A percentile compares a stretch with the other conserved stretches of the same genome.
Evolutionary conservation across 2,113 vertebrate genomes (phyloP).

Genomic region (Neopipo cinnamomea): DNA sequence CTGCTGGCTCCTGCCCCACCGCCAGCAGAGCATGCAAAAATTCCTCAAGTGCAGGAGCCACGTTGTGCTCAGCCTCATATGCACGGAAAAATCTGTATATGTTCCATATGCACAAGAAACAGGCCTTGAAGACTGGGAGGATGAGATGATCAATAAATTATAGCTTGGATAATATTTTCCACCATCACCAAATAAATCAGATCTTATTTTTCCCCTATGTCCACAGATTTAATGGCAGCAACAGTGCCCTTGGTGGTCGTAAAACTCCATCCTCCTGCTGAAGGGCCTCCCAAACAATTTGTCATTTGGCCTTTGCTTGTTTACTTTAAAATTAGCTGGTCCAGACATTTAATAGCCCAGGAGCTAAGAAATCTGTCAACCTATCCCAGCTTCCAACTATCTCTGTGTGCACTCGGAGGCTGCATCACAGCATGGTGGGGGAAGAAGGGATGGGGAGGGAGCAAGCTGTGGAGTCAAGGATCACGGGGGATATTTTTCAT

Average conservation of each 20-base stretch:
- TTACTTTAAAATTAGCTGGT: conserved; percentile 41
- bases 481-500: neutral
- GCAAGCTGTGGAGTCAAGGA: neutral
- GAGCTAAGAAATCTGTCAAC: conserved; percentile 51
- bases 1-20: neutral
- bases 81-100: neutral
- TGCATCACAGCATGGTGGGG: neutral
- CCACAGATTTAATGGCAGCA: conserved; percentile 23
- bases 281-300: conserved; percentile 44
- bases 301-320: conserved; percentile 6
- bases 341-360: conserved; percentile 46
- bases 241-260: conserved; percentile 10
- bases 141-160: conserved; percentile 47
- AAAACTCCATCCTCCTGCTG: conserved; percentile 25
- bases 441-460: neutral
- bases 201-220: conserved; percentile 3
- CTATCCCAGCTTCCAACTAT: neutral
- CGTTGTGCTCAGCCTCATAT: neutral
- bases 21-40: neutral
- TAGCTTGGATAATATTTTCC: conserved; percentile 12
- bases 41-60: neutral
- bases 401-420: neutral
- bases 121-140: neutral
- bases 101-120: neutral
- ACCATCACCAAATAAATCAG: conserved; percentile 47